A percentile compares a stretch with the other conserved stretches of the same genome.
phyloP scores from a whole-genome alignment of 2,113 vertebrate genomes.

The Alethe castanea region DNA sequence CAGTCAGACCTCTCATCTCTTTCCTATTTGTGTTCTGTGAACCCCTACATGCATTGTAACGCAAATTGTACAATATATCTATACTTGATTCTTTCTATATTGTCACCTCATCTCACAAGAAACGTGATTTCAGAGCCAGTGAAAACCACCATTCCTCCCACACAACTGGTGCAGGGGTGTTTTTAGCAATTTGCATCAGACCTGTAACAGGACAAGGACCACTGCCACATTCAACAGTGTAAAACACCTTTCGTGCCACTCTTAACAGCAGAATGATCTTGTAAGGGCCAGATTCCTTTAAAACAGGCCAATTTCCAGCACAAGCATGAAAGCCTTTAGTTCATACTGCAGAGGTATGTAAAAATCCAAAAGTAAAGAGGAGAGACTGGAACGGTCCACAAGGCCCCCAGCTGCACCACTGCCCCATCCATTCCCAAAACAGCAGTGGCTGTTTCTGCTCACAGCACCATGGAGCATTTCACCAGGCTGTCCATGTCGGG shows the following conservation, averaged over 20 bases:
- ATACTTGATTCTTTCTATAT: neutral
- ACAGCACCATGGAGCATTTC: neutral
- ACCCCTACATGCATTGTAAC: neutral
- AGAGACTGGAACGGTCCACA: fast-evolving
- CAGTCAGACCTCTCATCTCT: neutral
- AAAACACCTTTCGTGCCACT: neutral
- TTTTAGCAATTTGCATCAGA: fast-evolving
- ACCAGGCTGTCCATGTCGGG: neutral
- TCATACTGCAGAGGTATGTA: fast-evolving
- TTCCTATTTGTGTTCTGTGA: neutral
- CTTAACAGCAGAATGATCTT: neutral
- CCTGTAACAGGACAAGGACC: neutral
- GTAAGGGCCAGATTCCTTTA: neutral
- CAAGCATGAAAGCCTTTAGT: neutral
- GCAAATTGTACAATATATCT: neutral
- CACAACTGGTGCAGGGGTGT: neutral
- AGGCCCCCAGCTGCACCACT: too few species aligned
- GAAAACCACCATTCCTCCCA: neutral
- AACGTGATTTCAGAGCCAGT: neutral
- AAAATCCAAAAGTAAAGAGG: neutral
- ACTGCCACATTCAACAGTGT: neutral
- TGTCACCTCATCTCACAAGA: neutral
- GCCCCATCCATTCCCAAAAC: neutral
- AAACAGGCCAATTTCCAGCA: neutral
- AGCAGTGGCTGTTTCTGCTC: neutral